A percentile compares a stretch with the other conserved stretches of the same genome.
These are phyloP conservation scores for Rhinoptilus africanus DNA, from an alignment of 2,113 vertebrate species.

Conservation along the genomic window DNA sequence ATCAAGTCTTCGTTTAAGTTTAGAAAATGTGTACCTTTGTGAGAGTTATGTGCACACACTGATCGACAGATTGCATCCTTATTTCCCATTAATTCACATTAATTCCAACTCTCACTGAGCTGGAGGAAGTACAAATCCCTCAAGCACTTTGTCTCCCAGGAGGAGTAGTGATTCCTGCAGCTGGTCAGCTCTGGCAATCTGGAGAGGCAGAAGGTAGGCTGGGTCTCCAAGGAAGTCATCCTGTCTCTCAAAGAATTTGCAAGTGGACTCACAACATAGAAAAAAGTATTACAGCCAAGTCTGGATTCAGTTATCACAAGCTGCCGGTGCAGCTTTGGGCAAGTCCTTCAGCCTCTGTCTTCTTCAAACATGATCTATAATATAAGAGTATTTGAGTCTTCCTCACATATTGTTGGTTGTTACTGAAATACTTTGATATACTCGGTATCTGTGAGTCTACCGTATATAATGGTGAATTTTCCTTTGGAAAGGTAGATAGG, in stretches of 20 bases:
- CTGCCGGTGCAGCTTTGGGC: not conserved
- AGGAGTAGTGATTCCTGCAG: not conserved
- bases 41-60: not conserved
- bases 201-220: conserved; percentile 38
- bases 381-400: not conserved
- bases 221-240: not conserved
- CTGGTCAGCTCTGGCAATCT: conserved; percentile 29
- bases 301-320: not conserved
- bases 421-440: not conserved
- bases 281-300: not conserved
- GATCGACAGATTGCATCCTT: not conserved
- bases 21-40: not conserved
- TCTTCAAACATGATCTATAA: not conserved
- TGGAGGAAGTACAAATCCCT: conserved; percentile 28
- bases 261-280: not conserved
- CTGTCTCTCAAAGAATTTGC: conserved; percentile 30
- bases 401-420: not conserved
- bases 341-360: not conserved
- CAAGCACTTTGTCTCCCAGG: conserved; percentile 29
- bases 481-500: not conserved
- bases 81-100: conserved; percentile 26
- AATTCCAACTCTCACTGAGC: conserved; percentile 12
- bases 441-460: not conserved
- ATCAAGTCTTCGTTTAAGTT: not conserved
- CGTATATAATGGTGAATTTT: not conserved